Evolutionary conservation across 2,797 vertebrate species (phyloP), one percentile per base, ranked within the genome.

Genomic region (Pseudotriccus pelzelni): DNA sequence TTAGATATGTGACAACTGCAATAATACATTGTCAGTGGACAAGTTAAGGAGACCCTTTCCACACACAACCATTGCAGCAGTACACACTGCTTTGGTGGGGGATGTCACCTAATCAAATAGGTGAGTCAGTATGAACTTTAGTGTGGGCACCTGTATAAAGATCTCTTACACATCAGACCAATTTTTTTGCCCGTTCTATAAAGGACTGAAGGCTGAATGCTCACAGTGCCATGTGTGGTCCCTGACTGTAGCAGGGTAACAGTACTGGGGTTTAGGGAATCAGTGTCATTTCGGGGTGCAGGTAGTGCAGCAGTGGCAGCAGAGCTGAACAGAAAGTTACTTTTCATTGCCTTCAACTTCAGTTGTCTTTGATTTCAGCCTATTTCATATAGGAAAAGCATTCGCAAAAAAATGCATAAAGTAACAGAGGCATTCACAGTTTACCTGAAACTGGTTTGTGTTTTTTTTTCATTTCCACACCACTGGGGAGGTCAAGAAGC

Each of bases 401-500:
- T 30, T 13, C 73, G 53, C n/a, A 83, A 79, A 72, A 58, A 63
- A 69, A 43, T 37, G 10, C 49, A 30, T 21, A 50, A 47, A 10
- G 27, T n/a, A 77, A 85, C 47, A 63, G n/a, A 91, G 53, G 8
- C 63, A 13, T 86, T 89, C 55, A 7, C 44, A 68, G 37, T 63
- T 77, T 72, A 66, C 17, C 64, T 90, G 64, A 52, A 96, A 84
- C 82, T 30, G 13, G n/a, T 83, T 66, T 93, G 36, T 43, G 52
- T 12, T 24, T 73, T 52, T 97, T 87, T 53, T 60, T 25, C 4
- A 68, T 69, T 84, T 82, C 63, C 50, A 77, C 84, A 83, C 75
- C 64, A 69, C 46, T 88, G 67, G 58, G 83, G 89, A 96, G 94
- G 97, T 98, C 96, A 97, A 96, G 95, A 95, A 97, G 97, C 66